phyloP scores from a whole-genome alignment of 2,888 invertebrate genomes.

The Pteria penguin region DNA sequence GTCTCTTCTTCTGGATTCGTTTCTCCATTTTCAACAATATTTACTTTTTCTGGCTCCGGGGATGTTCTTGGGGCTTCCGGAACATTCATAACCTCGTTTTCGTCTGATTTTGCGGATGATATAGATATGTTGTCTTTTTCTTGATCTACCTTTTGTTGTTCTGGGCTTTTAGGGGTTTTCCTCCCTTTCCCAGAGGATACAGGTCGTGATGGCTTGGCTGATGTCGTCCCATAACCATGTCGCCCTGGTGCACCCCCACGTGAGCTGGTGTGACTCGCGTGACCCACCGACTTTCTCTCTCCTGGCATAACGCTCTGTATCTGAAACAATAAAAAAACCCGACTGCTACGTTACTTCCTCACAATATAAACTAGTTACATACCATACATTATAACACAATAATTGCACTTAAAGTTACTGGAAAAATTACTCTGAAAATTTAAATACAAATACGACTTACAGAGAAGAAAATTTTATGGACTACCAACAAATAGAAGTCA shows the following conservation, averaged over 20 bases:
- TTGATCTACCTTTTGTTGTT: not conserved
- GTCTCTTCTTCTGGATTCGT: no score
- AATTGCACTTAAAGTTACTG: no score
- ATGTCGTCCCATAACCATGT: not conserved
- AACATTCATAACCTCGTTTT: not conserved
- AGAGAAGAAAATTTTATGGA: no score
- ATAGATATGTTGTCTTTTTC: not conserved
- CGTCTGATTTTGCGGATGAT: not conserved
- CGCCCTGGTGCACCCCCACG: conserved; percentile 11
- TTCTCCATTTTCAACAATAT: no score
- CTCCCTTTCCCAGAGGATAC: conserved; percentile 4
- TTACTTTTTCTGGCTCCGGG: no score
- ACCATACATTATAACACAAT: no score
- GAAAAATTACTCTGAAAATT: no score
- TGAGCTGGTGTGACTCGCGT: not conserved
- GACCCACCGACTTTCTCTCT: conserved; percentile 15
- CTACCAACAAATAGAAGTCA: no score
- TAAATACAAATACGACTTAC: no score
- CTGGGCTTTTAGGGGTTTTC: not conserved
- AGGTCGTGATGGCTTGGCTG: not conserved
- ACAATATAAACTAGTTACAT: no score
- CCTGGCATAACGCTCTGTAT: conserved; percentile 19
- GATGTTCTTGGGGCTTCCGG: no score
- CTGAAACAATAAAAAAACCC: not conserved
- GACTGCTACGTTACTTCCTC: no score